phyloP scores from a whole-genome alignment of 2,113 vertebrate genomes.

The Ahaetulla prasina region DNA sequence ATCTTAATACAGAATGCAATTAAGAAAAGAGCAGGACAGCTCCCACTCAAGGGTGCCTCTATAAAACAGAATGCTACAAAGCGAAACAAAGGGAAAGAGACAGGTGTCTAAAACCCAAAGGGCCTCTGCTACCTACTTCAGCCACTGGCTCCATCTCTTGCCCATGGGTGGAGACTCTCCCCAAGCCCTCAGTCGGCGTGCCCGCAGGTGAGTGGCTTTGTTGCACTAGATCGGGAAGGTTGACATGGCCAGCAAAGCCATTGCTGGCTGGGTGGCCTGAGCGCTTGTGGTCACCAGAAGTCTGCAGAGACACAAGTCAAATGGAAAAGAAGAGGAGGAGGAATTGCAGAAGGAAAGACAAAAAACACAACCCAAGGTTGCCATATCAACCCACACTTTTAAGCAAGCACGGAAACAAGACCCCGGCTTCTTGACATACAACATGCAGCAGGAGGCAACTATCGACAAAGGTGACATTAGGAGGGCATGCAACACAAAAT shows the following conservation, averaged over 20 bases:
- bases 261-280: slow-evolving; percentile 89
- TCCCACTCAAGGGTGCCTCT: neutral
- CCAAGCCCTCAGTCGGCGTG: slow-evolving; percentile 82
- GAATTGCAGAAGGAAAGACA: neutral
- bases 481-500: slow-evolving; percentile 53
- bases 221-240: slow-evolving; percentile 95
- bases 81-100: slow-evolving; percentile 12
- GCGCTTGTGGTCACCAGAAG: slow-evolving; percentile 84
- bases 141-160: slow-evolving; percentile 86
- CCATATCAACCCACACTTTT: slow-evolving; percentile 2
- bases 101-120: slow-evolving; percentile 7
- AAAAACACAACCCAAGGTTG: slow-evolving; percentile 26
- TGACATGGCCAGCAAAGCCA: slow-evolving; percentile 88
- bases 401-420: slow-evolving; percentile 17
- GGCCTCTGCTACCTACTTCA: slow-evolving; percentile 84
- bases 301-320: slow-evolving; percentile 80
- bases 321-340: slow-evolving; percentile 38
- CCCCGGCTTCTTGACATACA: slow-evolving; percentile 22
- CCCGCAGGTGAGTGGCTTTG: slow-evolving; percentile 87
- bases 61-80: slow-evolving; percentile 22
- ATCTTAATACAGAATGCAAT: neutral
- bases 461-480: slow-evolving; percentile 21
- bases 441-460: slow-evolving; percentile 24
- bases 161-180: slow-evolving; percentile 76
- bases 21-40: neutral